Evolutionary conservation across 2,797 vertebrate species (phyloP).

Genomic region (Dendrocincla tyrannina): DNA sequence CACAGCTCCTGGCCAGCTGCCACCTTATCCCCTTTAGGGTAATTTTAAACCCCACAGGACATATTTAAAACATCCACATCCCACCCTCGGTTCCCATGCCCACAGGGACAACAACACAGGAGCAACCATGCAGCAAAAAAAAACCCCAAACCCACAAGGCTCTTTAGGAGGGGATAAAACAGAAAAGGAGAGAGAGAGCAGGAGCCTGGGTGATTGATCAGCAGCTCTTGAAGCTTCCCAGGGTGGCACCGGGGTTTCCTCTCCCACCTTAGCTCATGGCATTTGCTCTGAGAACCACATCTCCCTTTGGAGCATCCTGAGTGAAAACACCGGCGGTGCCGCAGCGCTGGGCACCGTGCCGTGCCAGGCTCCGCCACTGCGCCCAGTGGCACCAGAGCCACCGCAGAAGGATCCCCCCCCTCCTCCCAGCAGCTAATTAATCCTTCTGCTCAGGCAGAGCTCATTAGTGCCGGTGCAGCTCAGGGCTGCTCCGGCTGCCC

Average conservation of each 20-base stretch:
- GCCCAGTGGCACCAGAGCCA: neutral
- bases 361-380: neutral
- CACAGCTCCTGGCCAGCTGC: neutral
- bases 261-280: fast-evolving
- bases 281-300: neutral
- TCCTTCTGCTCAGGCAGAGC: conserved; percentile 58
- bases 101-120: neutral
- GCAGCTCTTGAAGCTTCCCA: neutral
- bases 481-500: neutral
- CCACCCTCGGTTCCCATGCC: neutral
- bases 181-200: neutral
- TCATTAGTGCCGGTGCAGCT: conserved; percentile 18
- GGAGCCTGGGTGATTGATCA: fast-evolving
- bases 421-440: conserved; percentile 49
- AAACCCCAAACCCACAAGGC: neutral
- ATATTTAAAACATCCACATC: neutral
- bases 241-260: neutral
- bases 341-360: neutral
- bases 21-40: fast-evolving
- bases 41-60: neutral
- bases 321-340: fast-evolving
- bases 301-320: neutral
- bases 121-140: neutral
- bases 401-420: neutral
- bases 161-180: fast-evolving